phyloP scores from a whole-genome alignment of 1,140 invertebrate genomes.

The Mya arenaria region DNA sequence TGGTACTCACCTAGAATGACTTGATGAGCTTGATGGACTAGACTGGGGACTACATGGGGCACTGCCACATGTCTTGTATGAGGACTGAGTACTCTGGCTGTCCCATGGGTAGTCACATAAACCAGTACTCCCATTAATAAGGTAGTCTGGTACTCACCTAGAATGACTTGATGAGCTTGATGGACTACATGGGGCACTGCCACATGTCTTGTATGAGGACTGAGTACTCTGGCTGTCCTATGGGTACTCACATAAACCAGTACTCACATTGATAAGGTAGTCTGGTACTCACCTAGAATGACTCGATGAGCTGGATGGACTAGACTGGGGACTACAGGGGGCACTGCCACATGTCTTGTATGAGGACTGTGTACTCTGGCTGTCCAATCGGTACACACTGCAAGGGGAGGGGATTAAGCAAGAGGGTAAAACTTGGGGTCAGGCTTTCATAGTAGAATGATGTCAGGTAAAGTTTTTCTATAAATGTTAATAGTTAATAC shows the following conservation, averaged over 20 bases:
- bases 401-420: no score
- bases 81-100: constrained; percentile 75
- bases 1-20: constrained; percentile 69
- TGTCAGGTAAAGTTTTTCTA: no score
- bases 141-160: no score
- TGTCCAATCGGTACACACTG: constrained; percentile 66
- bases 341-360: constrained; percentile 77
- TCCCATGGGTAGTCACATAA: no score
- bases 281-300: constrained; percentile 71
- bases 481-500: no score
- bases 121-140: no score
- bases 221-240: constrained; percentile 73
- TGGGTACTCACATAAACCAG: no score
- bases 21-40: constrained; percentile 83
- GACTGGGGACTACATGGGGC: constrained; percentile 82
- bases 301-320: constrained; percentile 83
- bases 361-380: constrained; percentile 74
- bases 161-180: constrained; percentile 81
- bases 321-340: constrained; percentile 83
- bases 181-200: constrained; percentile 80
- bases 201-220: constrained; percentile 76
- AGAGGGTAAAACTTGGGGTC: constrained; percentile 3
- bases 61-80: constrained; percentile 76
- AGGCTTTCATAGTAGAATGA: no score
- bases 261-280: no score